Evolutionary conservation across 2,888 invertebrate genomes (phyloP).

Genomic region (Tipula helvola): DNA sequence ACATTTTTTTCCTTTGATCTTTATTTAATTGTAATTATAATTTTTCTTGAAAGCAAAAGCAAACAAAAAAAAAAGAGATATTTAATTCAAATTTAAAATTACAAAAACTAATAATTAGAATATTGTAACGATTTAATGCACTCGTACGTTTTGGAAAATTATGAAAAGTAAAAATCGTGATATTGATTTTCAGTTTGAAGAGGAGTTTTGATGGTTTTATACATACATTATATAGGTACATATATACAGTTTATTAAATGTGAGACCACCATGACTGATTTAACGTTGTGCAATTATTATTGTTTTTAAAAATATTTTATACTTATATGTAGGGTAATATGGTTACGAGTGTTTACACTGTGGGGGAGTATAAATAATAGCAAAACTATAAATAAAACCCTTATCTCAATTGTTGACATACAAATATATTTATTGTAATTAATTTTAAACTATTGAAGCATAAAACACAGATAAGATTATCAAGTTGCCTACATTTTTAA

Average conservation of each 20-base stretch:
- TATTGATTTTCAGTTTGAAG: not conserved
- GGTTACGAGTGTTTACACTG: not conserved
- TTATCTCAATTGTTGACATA: not conserved
- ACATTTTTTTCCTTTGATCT: not conserved
- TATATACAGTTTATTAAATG: not conserved
- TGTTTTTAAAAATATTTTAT: not conserved
- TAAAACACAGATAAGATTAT: not conserved
- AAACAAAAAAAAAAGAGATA: not conserved
- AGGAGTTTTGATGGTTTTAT: not conserved
- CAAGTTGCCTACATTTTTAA: not conserved
- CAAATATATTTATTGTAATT: not conserved
- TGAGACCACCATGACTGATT: not conserved
- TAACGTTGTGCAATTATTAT: not conserved
- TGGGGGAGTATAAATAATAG: not conserved
- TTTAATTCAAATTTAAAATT: not conserved
- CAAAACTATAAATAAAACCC: not conserved
- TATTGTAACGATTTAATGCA: not conserved
- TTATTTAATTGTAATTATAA: not conserved
- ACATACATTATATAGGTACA: not conserved
- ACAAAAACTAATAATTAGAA: not conserved
- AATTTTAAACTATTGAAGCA: conserved; percentile 1
- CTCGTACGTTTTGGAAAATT: not conserved
- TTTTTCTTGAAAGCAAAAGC: not conserved
- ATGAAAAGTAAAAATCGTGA: not conserved
- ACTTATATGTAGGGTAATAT: not conserved